These are phyloP conservation scores for Amazona vittata DNA, from an alignment of 2,113 vertebrate species.

Conservation along the genomic window DNA sequence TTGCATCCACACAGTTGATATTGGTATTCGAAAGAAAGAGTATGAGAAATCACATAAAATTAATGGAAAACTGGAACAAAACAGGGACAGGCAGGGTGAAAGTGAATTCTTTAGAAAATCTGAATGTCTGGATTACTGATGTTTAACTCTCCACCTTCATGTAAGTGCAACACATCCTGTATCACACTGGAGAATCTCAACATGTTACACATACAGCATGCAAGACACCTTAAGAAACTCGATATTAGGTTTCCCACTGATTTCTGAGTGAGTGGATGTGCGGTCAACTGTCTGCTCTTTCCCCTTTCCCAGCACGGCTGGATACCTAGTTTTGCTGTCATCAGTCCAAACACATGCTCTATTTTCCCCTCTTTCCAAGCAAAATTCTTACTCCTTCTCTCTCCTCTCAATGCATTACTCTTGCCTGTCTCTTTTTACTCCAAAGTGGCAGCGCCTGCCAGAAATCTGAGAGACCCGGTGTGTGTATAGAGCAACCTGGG, in stretches of 20 bases:
- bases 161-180: background rate
- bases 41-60: background rate
- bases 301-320: slow-evolving; percentile 31
- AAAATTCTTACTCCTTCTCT: slow-evolving; percentile 17
- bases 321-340: slow-evolving; percentile 67
- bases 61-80: slow-evolving; percentile 31
- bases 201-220: background rate
- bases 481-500: background rate
- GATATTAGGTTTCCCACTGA: slow-evolving; percentile 14
- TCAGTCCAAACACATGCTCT: slow-evolving; percentile 37
- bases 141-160: background rate
- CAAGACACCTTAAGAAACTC: slow-evolving; percentile 1
- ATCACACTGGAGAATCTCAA: background rate
- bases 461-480: background rate
- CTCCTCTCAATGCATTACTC: background rate
- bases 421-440: slow-evolving; percentile 23
- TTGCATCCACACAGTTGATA: background rate
- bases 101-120: background rate
- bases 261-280: slow-evolving; percentile 29
- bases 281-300: slow-evolving; percentile 24
- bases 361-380: slow-evolving; percentile 23
- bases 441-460: background rate
- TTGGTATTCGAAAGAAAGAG: background rate
- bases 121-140: background rate
- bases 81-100: background rate